These are phyloP conservation scores for Parascotia fuliginaria DNA, from an alignment of 2,888 invertebrate genomes.

Conservation along the genomic window DNA sequence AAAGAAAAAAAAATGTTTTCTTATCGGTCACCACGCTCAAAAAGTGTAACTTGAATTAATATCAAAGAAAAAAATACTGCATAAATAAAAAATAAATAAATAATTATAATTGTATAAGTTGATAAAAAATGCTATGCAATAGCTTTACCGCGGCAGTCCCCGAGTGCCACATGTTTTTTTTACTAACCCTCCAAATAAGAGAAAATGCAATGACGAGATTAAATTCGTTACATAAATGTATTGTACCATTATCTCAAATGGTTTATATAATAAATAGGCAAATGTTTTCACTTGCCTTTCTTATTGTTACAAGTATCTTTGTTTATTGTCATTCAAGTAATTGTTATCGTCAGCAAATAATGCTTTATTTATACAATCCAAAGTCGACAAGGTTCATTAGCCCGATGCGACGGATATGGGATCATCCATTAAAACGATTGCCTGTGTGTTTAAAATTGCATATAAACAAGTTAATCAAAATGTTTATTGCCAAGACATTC, in stretches of 20 bases:
- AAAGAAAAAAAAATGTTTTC: too few relatives aligned
- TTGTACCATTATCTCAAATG: slow-evolving; percentile 28
- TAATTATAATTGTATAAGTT: too few relatives aligned
- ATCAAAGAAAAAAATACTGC: too few relatives aligned
- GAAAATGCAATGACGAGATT: slow-evolving; percentile 2
- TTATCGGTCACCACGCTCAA: too few relatives aligned
- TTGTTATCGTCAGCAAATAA: slow-evolving; percentile 45
- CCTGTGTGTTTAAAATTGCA: neutral
- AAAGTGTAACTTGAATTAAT: too few relatives aligned
- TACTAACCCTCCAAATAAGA: too few relatives aligned
- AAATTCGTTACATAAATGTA: slow-evolving; percentile 6
- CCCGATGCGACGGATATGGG: slow-evolving; percentile 32
- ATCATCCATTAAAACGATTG: slow-evolving; percentile 25
- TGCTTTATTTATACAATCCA: slow-evolving; percentile 37
- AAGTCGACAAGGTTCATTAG: slow-evolving; percentile 39
- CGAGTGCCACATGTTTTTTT: too few relatives aligned
- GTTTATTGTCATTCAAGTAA: slow-evolving; percentile 43
- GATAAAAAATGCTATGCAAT: too few relatives aligned
- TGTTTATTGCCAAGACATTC: too few relatives aligned
- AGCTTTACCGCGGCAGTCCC: too few relatives aligned
- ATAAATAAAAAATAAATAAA: too few relatives aligned
- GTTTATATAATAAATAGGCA: too few relatives aligned
- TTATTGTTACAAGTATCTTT: slow-evolving; percentile 41
- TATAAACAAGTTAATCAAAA: neutral
- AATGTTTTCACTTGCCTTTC: slow-evolving; percentile 35